A percentile compares a stretch with the other conserved stretches of the same genome.
Conservation (phyloP, 2,113 vertebrate genomes). For the Casuarius casuarius region DNA sequence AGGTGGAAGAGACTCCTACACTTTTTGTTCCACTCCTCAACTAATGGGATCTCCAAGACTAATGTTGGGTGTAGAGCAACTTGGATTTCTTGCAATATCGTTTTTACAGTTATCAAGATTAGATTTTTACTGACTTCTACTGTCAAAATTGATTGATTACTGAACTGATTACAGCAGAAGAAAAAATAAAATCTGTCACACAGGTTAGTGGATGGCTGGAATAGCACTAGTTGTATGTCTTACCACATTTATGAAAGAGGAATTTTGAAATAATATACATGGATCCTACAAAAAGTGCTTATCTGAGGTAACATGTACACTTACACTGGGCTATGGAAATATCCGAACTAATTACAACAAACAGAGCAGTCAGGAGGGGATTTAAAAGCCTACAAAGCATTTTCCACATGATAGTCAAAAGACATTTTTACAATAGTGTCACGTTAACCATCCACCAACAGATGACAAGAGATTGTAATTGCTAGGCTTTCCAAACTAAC, state of each 20-base stretch:
- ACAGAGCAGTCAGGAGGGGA: background rate
- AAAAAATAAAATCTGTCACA: background rate
- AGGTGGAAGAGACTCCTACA: background rate
- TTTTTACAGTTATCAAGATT: constrained; percentile 36
- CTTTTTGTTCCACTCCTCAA: background rate
- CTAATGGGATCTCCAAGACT: background rate
- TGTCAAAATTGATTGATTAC: constrained; percentile 21
- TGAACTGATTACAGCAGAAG: constrained; percentile 2
- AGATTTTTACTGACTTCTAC: background rate
- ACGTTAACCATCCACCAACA: background rate
- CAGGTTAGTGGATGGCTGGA: background rate
- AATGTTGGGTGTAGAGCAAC: background rate
- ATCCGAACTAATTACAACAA: background rate
- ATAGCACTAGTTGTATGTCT: background rate
- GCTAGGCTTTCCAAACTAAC: background rate
- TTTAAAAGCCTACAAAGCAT: background rate
- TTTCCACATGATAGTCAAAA: background rate
- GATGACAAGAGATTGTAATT: background rate
- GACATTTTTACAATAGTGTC: background rate
- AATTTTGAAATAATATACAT: background rate
- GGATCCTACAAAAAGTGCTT: background rate
- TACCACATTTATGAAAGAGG: background rate
- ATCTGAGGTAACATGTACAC: background rate
- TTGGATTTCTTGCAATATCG: background rate
- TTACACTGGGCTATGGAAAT: background rate